These are phyloP conservation scores for Cardiocondyla obscurior DNA, from an alignment of 1,140 invertebrate genomes.

Conservation along the genomic window DNA sequence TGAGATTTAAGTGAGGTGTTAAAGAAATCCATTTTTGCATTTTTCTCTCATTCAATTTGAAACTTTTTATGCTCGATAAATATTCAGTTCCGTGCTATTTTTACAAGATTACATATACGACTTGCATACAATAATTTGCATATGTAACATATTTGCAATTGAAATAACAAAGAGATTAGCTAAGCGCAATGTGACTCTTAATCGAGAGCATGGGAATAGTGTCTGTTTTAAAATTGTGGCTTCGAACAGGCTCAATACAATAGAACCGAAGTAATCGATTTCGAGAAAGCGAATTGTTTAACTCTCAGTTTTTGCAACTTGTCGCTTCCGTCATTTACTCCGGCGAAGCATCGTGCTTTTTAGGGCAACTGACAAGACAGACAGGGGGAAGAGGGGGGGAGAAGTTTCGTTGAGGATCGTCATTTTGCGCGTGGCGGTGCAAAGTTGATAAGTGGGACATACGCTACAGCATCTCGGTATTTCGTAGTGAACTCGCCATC, in stretches of 20 bases:
- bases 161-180: neutral
- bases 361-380: neutral
- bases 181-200: neutral
- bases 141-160: too few relatives aligned
- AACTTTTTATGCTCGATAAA: neutral
- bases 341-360: neutral
- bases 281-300: constrained; percentile 22
- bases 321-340: neutral
- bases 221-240: neutral
- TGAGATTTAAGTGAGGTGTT: too few relatives aligned
- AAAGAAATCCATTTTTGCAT: too few relatives aligned
- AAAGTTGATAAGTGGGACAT: constrained; percentile 80
- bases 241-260: too few relatives aligned
- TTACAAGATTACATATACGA: neutral
- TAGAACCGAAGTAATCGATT: neutral
- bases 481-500: constrained; percentile 78
- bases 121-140: constrained; percentile 24
- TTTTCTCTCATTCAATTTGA: too few relatives aligned
- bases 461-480: constrained; percentile 80
- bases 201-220: neutral
- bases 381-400: too few relatives aligned
- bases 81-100: neutral
- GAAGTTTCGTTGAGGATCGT: constrained; percentile 65
- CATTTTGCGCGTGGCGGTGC: constrained; percentile 63
- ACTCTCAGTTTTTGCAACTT: constrained; percentile 6